Evolutionary conservation across 2,888 invertebrate genomes (phyloP), one percentile per base, ranked within the genome.

Genomic region (Cryptosula pallasiana): DNA sequence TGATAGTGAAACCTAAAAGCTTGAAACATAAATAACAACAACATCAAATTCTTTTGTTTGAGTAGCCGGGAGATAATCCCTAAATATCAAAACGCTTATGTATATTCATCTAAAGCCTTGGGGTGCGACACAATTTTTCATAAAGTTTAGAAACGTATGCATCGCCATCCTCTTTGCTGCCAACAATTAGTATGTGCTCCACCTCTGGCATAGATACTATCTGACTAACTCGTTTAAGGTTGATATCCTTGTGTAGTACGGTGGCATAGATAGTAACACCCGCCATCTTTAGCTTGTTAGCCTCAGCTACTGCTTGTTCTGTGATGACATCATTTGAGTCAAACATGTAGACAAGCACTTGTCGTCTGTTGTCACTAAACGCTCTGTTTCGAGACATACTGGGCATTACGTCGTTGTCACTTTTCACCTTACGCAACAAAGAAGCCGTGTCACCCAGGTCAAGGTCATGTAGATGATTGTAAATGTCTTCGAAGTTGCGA

Each of bases 401-500:
- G 25, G 63, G 63, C 63, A 63, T 63, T 2, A 63, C 32, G 63
- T 63, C 32, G 63, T 63, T 63, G 29, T 63, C 32, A 3, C 5
- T 29, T 13, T 27, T 20, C 9, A 63, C 32, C n/a, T 63, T 63
- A 13, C 63, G 63, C 13, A 63, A 32, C 3, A 63, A 32, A 25
- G 63, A 63, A n/a, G 63, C 63, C 32, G 63, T 63, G 32, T 63
- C 63, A 13, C 63, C 63, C 5, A 63, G 63, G 32, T 63, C 63
- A 25, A 63, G 32, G 27, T 63, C 32, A 32, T 63, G 63, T 5
- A 63, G 63, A 32, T 63, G 63, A 32, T 63, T 63, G 32, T 63
- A 63, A 34, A 63, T 63, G 25, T 63, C 63, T 63, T 63, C 63
- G n/a, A 25, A 63, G 32, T 63, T 63, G 27, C 63, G 63, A 63